phyloP scores from a whole-genome alignment of 2,888 invertebrate species.

The Leptinotarsa juncta region DNA sequence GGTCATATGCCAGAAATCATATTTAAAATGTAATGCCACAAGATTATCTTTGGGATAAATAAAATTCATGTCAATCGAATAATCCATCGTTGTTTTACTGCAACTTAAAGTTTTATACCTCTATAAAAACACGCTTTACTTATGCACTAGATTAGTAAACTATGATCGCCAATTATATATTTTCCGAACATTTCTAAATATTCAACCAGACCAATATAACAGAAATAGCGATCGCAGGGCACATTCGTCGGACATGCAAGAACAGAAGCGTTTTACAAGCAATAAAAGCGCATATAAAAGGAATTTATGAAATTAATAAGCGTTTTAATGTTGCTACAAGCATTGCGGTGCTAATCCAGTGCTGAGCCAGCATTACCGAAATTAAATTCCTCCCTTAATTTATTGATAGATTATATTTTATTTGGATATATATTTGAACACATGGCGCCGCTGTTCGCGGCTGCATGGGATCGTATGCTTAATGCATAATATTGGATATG shows the following conservation, averaged over 20 bases:
- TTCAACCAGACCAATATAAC: background rate
- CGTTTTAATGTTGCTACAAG: conserved; percentile 57
- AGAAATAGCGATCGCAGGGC: background rate
- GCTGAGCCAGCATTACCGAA: conserved; percentile 58
- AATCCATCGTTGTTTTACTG: too few relatives aligned
- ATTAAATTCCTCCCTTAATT: conserved; percentile 60
- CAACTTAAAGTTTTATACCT: too few relatives aligned
- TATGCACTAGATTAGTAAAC: too few relatives aligned
- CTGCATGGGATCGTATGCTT: conserved; percentile 36
- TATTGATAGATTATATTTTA: conserved; percentile 60
- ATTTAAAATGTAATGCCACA: too few relatives aligned
- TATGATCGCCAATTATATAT: background rate
- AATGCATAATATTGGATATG: conserved; percentile 43
- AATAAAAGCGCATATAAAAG: conserved; percentile 55
- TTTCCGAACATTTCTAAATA: background rate
- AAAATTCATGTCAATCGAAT: too few relatives aligned
- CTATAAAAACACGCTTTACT: too few relatives aligned
- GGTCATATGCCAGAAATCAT: too few relatives aligned
- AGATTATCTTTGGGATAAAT: too few relatives aligned
- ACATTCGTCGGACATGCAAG: conserved; percentile 32
- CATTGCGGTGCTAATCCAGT: conserved; percentile 57
- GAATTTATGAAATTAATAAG: conserved; percentile 63
- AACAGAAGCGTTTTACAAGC: conserved; percentile 50
- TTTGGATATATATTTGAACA: conserved; percentile 55
- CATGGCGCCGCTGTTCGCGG: conserved; percentile 53